Base-by-base conservation (phyloP, 2,113 vertebrate genomes). In the Rousettus leschenaultii region DNA sequence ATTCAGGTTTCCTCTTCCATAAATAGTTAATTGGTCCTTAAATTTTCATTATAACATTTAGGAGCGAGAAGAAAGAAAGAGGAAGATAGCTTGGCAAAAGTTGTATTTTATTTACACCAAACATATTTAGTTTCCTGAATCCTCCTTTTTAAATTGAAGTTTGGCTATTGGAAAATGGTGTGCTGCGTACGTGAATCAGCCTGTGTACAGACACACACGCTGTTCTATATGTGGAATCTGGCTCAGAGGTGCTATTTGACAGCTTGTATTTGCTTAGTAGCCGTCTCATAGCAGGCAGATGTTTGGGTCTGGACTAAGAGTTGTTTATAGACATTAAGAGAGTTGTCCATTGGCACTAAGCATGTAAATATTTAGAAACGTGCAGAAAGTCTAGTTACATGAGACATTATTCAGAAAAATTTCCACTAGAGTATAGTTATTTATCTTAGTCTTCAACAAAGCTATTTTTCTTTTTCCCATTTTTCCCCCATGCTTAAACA, bases 211-310 rank as follows among this genome's bases (percentile, higher is more conserved):
- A 75, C 33, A 57, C 85, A 57, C 85, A 68, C 2, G 7, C 38
- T 53, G 65, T 38, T 92, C n/a, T 73, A 24, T 33, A 12, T 90
- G 71, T 61, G 51, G 73, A 93, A 77, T 95, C 74, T 92, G 89
- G 43, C 95, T 94, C 65, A 30, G 71, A 96, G 94, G 95, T 96
- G 45, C 80, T 38, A 14, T 95, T 88, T 95, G 95, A 95, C 96
- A 97, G 95, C 94, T 95, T 95, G 86, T 93, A 82, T 96, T 95
- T 97, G 92, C 95, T 92, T 85, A 77, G 70, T 95, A 92, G 77
- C 94, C 61, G 82, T 95, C 65, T 33, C 92, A 51, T 75, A 90
- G 75, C 79, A 94, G 70, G 84, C 57, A 88, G 89, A 90, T 90
- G 40, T 94, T 91, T 95, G 86, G 33, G 66, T 93, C 68, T 95